Evolutionary conservation across 2,888 invertebrate species (phyloP), one percentile per base, ranked within the genome.

Genomic region (Luffia ferchaultella): DNA sequence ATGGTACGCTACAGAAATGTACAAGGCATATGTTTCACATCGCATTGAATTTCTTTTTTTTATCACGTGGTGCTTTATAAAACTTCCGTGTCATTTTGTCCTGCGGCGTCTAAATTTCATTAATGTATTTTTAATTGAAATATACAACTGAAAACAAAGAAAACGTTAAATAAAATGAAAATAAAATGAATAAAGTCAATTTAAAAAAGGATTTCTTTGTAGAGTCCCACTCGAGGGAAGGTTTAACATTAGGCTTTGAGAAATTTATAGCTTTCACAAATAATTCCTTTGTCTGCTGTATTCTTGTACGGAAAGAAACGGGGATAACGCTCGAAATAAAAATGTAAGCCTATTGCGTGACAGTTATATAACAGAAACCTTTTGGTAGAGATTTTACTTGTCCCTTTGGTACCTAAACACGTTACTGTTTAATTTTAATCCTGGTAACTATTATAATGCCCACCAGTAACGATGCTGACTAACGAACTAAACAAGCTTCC

Each of bases 251-350:
- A 60, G 62, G 62, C 67, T 65, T 64, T 59, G 62, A 64, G 62
- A 64, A 67, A 72, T 73, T 72, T 72, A 72, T 70, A 60, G 67
- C 67, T 52, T 63, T 67, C 64, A 60, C 68, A 68, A 72, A 73
- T 67, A 69, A 70, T 68, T 30, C 30, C 30, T 30, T 30, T 30
- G 30, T 30, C 30, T 30, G 30, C 30, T 30, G 30, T 30, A 30
- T 30, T 30, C 30, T 30, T 30, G 30, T 30, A 30, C 30, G 30
- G 30, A 12, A 30, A 30, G 30, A 30, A 30, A 30, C 12, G 30
- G 30, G 30, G 30, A 30, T 30, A 30, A 30, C 30, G 30, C 30
- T 30, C 30, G 30, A 30, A 30, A 30, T 30, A 30, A 30, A 30
- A 30, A 30, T 30, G 30, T 30, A 30, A 30, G 30, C 30, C 30